Base-by-base conservation (phyloP, 2,888 invertebrate genomes). In the Hymenopus coronatus region DNA sequence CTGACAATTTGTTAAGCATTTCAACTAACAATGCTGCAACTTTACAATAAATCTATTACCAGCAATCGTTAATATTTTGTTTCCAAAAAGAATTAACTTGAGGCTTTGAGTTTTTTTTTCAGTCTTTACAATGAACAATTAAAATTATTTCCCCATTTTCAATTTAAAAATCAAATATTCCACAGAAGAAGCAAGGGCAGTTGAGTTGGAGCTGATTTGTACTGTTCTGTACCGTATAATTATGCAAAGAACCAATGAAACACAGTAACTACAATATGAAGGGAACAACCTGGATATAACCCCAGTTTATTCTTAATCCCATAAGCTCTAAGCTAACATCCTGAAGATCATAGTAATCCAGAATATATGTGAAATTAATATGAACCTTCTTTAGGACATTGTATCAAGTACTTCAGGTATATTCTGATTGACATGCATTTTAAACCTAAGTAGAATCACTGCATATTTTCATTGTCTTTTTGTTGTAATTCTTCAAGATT, bases 101-200 rank as follows among this genome's bases (percentile, higher is more conserved):
- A 87, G 87, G 82, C 87, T 82, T 82, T n/a, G 86, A 86, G 70
- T 82, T 86, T 86, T 81, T 86, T 15, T 33, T 87, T 87, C 87
- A 87, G 87, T 87, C 82, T 87, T 87, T 87, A 87, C 82, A n/a
- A 87, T 82, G 87, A 87, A 87, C 82, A 87, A 87, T 87, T 87
- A 87, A 82, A 87, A 82, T 9, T 33, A 30, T 7, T 87, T 82
- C 82, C 87, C 54, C 81, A 28, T 30, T 87, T 14, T 28, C 82
- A 27, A 87, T 82, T 33, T 30, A 82, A 82, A 87, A 87, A 82
- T 82, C 40, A 40, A 46, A 7, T 46, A 27, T 87, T 27, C 82
- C 30, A 28, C 27, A 30, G 82, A 70, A 87, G 87, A 87, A 87
- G 87, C 82, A 87, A 82, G 87, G 87, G 87, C 87, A 87, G 87